Conservation (phyloP, 1,140 invertebrate species). For the Drosophila sturtevanti region DNA sequence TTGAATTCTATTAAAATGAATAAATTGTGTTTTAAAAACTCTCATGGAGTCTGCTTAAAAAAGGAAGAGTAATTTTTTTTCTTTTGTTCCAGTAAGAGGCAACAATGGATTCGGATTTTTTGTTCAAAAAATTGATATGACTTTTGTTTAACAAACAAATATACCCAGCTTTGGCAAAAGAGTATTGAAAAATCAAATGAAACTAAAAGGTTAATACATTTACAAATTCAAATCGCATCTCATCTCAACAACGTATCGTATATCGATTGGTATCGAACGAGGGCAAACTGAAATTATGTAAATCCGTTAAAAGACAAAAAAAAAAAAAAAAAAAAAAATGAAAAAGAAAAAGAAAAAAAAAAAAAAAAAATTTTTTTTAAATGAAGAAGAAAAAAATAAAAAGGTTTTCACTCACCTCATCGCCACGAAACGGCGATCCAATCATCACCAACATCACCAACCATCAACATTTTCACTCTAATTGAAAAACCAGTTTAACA, state of each 20-base stretch:
- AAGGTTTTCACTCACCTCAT: constrained; percentile 69
- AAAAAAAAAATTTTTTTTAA: too few species aligned
- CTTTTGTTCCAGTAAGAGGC: too few species aligned
- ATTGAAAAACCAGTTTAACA: constrained; percentile 81
- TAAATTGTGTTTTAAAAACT: too few species aligned
- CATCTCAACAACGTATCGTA: constrained; percentile 35
- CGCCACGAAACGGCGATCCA: constrained; percentile 44
- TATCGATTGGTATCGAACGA: constrained; percentile 27
- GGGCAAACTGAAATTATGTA: constrained; percentile 77
- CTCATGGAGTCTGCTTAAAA: too few species aligned
- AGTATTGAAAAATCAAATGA: constrained; percentile 6
- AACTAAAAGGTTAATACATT: constrained; percentile 48
- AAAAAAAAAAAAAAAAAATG: constrained; percentile 9
- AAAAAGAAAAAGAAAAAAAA: constrained; percentile 48
- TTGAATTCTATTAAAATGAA: too few species aligned
- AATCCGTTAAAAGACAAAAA: constrained; percentile 44
- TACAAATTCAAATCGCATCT: constrained; percentile 50
- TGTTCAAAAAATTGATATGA: too few species aligned
- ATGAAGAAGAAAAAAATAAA: constrained; percentile 48
- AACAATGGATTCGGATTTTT: too few species aligned
- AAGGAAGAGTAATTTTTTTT: too few species aligned
- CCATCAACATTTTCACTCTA: constrained; percentile 79
- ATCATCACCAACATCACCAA: constrained; percentile 24
- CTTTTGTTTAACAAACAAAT: background rate
- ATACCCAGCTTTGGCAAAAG: background rate